phyloP scores from a whole-genome alignment of 35 echinoderm and acorn worm genomes.

The Lytechinus pictus region DNA sequence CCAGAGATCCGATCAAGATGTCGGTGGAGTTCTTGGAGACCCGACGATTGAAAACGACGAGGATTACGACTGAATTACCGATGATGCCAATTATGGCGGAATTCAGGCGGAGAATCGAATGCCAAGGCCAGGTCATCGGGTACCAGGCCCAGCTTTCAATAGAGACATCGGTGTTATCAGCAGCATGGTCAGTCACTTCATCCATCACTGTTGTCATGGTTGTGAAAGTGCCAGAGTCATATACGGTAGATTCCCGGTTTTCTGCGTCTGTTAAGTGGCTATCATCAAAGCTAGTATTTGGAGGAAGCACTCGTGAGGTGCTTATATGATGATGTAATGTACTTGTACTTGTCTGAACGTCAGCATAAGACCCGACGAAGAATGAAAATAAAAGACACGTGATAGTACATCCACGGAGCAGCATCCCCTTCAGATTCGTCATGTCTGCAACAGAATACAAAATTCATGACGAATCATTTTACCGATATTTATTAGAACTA shows the following conservation, averaged over 20 bases:
- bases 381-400: neutral
- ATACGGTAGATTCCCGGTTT: neutral
- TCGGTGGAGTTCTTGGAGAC: constrained; percentile 59
- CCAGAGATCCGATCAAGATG: constrained; percentile 68
- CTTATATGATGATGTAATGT: neutral
- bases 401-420: neutral
- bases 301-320: neutral
- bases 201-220: neutral
- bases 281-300: neutral
- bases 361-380: neutral
- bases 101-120: neutral
- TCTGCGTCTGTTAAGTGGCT: neutral
- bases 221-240: neutral
- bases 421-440: neutral
- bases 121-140: neutral
- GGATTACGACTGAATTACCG: constrained; percentile 70
- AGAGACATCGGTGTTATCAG: neutral
- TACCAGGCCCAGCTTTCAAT: neutral
- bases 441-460: neutral
- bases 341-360: neutral
- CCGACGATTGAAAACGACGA: constrained; percentile 53
- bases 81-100: constrained; percentile 60
- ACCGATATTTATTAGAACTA: too few relatives aligned
- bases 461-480: too few relatives aligned
- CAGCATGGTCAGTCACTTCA: neutral